These are phyloP conservation scores for Apodemus sylvaticus DNA, from an alignment of 2,113 vertebrate species.

Conservation along the genomic window DNA sequence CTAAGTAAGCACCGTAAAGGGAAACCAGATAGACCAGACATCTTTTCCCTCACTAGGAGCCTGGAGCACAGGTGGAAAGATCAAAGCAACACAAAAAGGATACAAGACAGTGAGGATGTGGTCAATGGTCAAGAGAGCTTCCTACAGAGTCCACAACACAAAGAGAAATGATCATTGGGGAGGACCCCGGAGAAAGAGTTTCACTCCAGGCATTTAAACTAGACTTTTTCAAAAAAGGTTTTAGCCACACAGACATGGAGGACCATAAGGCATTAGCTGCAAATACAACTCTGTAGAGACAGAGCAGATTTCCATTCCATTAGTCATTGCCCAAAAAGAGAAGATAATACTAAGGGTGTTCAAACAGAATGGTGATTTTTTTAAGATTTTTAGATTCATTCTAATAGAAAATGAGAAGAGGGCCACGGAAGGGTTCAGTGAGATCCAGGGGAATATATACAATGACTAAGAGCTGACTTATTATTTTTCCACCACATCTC, in stretches of 20 bases:
- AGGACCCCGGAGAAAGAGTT: background rate
- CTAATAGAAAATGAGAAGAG: background rate
- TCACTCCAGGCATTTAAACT: slow-evolving; percentile 43
- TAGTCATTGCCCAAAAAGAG: background rate
- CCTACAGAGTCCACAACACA: background rate
- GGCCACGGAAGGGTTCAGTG: background rate
- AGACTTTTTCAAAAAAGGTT: background rate
- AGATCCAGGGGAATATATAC: background rate
- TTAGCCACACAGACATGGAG: background rate
- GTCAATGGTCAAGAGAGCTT: background rate
- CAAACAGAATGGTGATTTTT: background rate
- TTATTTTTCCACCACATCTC: background rate
- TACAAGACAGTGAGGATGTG: background rate
- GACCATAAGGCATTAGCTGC: background rate
- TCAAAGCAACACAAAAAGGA: background rate
- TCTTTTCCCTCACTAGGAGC: background rate
- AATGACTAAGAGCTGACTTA: background rate
- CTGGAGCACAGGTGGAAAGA: background rate
- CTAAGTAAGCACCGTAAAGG: background rate
- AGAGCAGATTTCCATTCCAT: background rate
- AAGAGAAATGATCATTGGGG: background rate
- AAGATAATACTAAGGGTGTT: background rate
- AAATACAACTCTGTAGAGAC: background rate
- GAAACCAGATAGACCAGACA: background rate
- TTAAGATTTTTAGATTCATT: background rate